A percentile compares a stretch with the other conserved stretches of the same genome.
phyloP scores from a whole-genome alignment of 1,140 invertebrate species.

The Procambarus virginalis region DNA sequence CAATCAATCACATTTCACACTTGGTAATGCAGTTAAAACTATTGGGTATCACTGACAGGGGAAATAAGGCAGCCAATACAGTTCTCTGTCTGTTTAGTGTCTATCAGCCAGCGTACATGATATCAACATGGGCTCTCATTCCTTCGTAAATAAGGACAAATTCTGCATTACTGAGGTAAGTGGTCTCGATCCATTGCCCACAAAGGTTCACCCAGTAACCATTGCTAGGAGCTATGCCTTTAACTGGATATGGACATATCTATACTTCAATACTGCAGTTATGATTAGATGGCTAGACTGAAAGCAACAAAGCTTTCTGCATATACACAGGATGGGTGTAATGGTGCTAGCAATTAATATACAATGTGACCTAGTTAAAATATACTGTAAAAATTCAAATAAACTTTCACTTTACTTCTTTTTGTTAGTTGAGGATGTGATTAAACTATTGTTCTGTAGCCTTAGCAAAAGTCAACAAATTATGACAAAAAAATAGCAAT shows the following conservation, averaged over 20 bases:
- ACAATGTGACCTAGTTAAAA: slow-evolving; percentile 22
- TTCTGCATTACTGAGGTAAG: slow-evolving; percentile 38
- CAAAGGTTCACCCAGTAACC: slow-evolving; percentile 7
- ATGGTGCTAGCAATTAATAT: slow-evolving; percentile 33
- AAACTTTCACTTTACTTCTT: background rate
- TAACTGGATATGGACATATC: slow-evolving; percentile 4
- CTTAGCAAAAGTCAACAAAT: slow-evolving; percentile 13
- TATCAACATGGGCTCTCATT: slow-evolving; percentile 23
- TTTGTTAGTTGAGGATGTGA: background rate
- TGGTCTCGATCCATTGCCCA: background rate
- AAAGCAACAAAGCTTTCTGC: slow-evolving; percentile 45
- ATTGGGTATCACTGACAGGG: slow-evolving; percentile 46
- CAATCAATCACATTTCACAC: slow-evolving; percentile 50
- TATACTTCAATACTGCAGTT: slow-evolving; percentile 25
- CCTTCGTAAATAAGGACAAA: slow-evolving; percentile 3
- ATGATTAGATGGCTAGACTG: slow-evolving; percentile 36
- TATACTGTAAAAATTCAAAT: slow-evolving; percentile 11
- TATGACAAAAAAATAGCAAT: slow-evolving; percentile 17
- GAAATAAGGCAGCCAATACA: slow-evolving; percentile 62
- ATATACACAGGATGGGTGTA: slow-evolving; percentile 41
- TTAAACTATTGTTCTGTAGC: slow-evolving; percentile 29
- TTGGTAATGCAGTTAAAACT: slow-evolving; percentile 32
- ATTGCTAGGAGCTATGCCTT: background rate
- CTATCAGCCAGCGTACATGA: slow-evolving; percentile 43
- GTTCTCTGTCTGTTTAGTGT: slow-evolving; percentile 46